Evolutionary conservation across 2,113 vertebrate species (phyloP), one percentile per base, ranked within the genome.

Genomic region (Vulpes vulpes): DNA sequence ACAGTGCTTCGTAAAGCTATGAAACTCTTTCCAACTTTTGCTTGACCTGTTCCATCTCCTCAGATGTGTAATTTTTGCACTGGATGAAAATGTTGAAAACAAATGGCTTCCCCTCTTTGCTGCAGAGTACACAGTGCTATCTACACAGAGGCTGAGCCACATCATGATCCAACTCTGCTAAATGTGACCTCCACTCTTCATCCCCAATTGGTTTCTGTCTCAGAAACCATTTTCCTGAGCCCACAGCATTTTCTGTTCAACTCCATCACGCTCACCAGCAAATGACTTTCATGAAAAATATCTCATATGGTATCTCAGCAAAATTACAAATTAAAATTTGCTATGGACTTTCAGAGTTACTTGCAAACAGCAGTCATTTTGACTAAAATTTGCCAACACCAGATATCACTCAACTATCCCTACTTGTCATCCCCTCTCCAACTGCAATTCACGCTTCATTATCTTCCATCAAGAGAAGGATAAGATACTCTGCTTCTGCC

Each of bases 291-390:
- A 59, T 35, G 74, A 53, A 1, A 86, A 81, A 62, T 6, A 16
- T 30, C 43, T 23, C 4, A 20, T 20, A 59, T n/a, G 62, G 5
- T 51, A 3, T 83, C 43, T 25, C 59, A 64, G 87, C 15, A 93
- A 89, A 94, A 69, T 55, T 67, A 60, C 67, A 89, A 74, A 96
- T 74, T 80, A 92, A 80, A 81, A 78, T 76, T 81, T 91, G 67
- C 73, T 76, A 12, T 3, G 6, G 55, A 87, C 27, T 91, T 57
- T 90, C 57, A 32, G 11, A 15, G 65, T 76, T 82, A 87, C 74
- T 51, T 25, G 25, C 20, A 94, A 80, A 82, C 8, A 89, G 59
- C 10, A 93, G 49, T 57, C 25, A 69, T 64, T 65, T 17, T 92
- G 11, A 87, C 89, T 88, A 81, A 81, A 73, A 71, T 20, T 27